Evolutionary conservation across 2,113 vertebrate genomes (phyloP), one percentile per base, ranked within the genome.

Genomic region (Vidua chalybeata): DNA sequence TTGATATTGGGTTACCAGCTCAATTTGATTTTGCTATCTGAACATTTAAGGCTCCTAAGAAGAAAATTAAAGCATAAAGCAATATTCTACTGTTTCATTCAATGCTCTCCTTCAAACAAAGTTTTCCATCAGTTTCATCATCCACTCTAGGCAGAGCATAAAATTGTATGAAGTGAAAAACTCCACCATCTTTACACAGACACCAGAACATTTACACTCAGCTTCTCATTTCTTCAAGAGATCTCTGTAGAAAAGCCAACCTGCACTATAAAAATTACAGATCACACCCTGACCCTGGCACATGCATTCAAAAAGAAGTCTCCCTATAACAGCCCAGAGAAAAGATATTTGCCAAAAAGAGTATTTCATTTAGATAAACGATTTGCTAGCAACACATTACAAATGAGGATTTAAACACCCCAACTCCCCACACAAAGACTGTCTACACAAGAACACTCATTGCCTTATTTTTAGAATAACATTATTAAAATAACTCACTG

Each of bases 291-390:
- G 41, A 49, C 46, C 26, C 22, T 69, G 28, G 35, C 27, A 56
- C 0, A 16, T 0, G 0, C n/a, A 52, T 2, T 43, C 24, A 51
- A 63, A 71, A 82, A 16, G 13, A 37, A 71, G 35, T 6, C 8
- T 76, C 58, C 45, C 52, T 64, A 31, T 4, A 76, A 19, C 18
- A 64, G 23, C 31, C 30, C 49, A 66, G 45, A 46, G n/a, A 75
- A 77, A 48, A 48, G 9, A 22, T 3, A 11, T 9, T 37, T 82
- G 31, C 31, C 61, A 68, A 54, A 75, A 61, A 15, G 27, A 37
- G 1, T 9, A 67, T 13, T 77, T 85, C n/a, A 66, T 26, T 73
- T 4, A 37, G 39, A 39, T 11, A 83, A 51, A 68, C 3, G 5
- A 43, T 13, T 54, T 56, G 19, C 3, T 5, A 67, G 61, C 39